These are phyloP conservation scores for Mercenaria mercenaria DNA, from an alignment of 1,140 invertebrate species.

Conservation along the genomic window DNA sequence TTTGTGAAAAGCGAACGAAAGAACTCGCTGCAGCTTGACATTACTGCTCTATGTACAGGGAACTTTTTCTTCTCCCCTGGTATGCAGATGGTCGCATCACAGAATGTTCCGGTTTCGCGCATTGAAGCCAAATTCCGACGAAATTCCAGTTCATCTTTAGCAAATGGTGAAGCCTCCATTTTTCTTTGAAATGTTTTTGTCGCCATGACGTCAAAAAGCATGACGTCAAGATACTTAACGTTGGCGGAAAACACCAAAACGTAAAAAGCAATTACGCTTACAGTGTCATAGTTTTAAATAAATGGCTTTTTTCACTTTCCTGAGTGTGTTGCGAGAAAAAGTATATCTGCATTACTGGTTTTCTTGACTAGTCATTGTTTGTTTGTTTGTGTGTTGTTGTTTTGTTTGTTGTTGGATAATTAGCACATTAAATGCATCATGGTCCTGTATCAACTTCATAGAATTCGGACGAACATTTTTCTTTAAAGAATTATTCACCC, in stretches of 20 bases:
- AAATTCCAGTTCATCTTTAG: slow-evolving; percentile 65
- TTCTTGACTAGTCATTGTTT: no score
- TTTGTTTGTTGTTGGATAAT: no score
- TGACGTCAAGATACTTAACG: slow-evolving; percentile 16
- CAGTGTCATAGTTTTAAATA: no score
- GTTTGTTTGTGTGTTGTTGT: no score
- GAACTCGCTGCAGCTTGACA: slow-evolving; percentile 94
- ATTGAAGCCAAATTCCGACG: slow-evolving; percentile 89
- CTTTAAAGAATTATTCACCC: no score
- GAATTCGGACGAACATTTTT: no score
- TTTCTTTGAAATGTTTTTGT: not conserved
- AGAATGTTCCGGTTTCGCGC: slow-evolving; percentile 91
- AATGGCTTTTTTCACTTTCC: no score
- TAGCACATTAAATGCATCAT: no score
- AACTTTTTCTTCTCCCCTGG: slow-evolving; percentile 91
- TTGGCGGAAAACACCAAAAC: slow-evolving; percentile 16
- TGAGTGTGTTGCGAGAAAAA: no score
- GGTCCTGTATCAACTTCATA: no score
- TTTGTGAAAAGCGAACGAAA: slow-evolving; percentile 95
- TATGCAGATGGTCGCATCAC: slow-evolving; percentile 92
- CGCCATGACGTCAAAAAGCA: not conserved
- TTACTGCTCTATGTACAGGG: slow-evolving; percentile 93
- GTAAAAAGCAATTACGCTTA: no score
- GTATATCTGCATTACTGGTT: no score
- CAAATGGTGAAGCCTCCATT: slow-evolving; percentile 29